Conservation (phyloP, 2,113 vertebrate species). For the Nyctibius bracteatus region DNA sequence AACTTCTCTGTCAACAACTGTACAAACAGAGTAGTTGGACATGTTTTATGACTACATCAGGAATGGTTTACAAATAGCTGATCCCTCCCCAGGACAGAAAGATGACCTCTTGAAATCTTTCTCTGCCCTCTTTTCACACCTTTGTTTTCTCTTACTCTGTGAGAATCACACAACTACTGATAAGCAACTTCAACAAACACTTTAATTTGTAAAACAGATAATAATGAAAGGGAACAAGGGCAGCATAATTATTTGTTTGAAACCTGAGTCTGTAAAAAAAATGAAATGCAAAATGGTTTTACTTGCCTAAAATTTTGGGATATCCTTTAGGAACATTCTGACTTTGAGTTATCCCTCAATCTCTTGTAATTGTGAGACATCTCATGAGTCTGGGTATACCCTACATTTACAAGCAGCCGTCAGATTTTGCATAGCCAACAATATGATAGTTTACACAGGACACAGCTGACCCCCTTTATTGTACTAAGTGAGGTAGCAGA, state of each 20-base stretch:
- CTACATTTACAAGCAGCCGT: not conserved
- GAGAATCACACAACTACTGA: not conserved
- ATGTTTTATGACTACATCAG: not conserved
- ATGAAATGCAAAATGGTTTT: not conserved
- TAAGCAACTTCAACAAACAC: not conserved
- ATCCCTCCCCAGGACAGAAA: not conserved
- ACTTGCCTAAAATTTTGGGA: not conserved
- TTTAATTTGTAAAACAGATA: not conserved
- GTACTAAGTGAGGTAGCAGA: not conserved
- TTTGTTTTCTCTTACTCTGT: not conserved
- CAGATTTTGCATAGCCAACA: not conserved
- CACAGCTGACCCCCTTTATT: not conserved
- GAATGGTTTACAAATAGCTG: not conserved
- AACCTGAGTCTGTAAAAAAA: not conserved
- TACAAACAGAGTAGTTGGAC: not conserved
- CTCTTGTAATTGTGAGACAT: not conserved
- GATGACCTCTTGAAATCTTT: not conserved
- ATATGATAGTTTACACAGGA: not conserved
- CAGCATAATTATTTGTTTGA: not conserved
- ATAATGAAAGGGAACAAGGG: not conserved
- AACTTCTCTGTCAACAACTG: not conserved
- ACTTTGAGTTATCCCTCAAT: not conserved
- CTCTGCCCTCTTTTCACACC: not conserved
- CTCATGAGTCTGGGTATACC: not conserved
- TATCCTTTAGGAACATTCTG: not conserved